phyloP scores from a whole-genome alignment of 2,888 invertebrate species.

The Pammene fasciana region DNA sequence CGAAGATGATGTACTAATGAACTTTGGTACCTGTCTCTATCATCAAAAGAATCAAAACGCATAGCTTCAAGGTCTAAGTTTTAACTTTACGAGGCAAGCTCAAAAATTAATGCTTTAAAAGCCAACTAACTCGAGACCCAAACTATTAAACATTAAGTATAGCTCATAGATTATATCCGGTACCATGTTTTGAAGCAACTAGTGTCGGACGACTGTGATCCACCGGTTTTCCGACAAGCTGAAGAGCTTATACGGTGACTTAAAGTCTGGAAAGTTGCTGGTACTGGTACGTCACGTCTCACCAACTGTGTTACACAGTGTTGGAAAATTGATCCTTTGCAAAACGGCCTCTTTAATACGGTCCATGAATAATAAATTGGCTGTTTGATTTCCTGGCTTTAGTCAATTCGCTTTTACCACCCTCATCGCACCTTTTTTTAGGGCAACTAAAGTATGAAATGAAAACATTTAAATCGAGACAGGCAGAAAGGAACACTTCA shows the following conservation, averaged over 20 bases:
- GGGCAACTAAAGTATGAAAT: too few species aligned
- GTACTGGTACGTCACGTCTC: too few species aligned
- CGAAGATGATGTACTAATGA: too few species aligned
- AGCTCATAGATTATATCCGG: conserved; percentile 20
- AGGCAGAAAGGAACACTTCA: too few species aligned
- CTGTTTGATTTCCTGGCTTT: not conserved
- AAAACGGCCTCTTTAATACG: conserved; percentile 1
- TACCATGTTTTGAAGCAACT: conserved; percentile 33
- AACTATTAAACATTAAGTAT: conserved; percentile 11
- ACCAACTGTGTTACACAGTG: conserved; percentile 20
- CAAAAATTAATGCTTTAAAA: not conserved
- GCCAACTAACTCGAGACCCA: not conserved
- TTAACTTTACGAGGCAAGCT: not conserved
- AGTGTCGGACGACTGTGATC: conserved; percentile 16
- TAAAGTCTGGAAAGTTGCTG: not conserved
- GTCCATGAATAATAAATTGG: conserved; percentile 30
- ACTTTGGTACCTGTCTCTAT: too few species aligned
- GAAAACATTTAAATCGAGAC: too few species aligned
- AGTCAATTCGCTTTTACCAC: not conserved
- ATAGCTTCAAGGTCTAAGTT: too few species aligned
- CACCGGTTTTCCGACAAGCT: conserved; percentile 17
- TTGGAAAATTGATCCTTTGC: not conserved
- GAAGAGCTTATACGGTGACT: conserved; percentile 8
- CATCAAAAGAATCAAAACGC: too few species aligned
- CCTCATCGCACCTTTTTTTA: too few species aligned